Base-by-base conservation (phyloP, 2,113 vertebrate genomes). In the Ivindomyrus marchei region DNA sequence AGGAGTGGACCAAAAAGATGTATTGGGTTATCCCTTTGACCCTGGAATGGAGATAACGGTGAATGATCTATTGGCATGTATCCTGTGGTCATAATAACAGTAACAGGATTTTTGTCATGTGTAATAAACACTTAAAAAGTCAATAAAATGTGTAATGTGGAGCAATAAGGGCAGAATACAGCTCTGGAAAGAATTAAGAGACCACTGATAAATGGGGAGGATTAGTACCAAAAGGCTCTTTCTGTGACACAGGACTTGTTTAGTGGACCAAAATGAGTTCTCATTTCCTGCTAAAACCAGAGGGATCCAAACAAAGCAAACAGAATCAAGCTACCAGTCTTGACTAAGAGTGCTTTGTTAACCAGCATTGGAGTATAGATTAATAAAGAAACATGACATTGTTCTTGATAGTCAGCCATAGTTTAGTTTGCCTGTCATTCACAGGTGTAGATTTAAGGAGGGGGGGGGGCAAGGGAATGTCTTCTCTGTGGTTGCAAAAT, bases 1-100 rank as follows among this genome's bases (percentile, higher is more conserved):
- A 87, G 50, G 46, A 49, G 84, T 86, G 84, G 85, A 87, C 85
- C 85, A 87, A 87, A 53, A n/a, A 87, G 31, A 50, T 87, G 7
- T 53, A 47, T 53, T 50, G n/a, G 50, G n/a, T 10, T 47, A 21
- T 24, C 50, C 13, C 50, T 36, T 53, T 45, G 49, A 87, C 27
- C 85, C 27, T 53, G 50, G 17, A 19, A 31, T 53, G 50, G 85
- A 86, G 45, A 27, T 49, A 27, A 2, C 1, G 24, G 45, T n/a
- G 45, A 86, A 15, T 27, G 84, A 50, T 17, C 27, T 31, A 24
- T 21, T 53, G 50, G 85, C 9, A 53, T 53, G 42, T 47, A 42
- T 85, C 42, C 39, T 47, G 83, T 47, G 83, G 21, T 24, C 83
- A 56, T 53, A 87, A 87, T 53, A 39, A 42, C 31, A 80, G 74